These are phyloP conservation scores for Potorous gilbertii DNA, from an alignment of 2,797 vertebrate genomes.

Conservation along the genomic window DNA sequence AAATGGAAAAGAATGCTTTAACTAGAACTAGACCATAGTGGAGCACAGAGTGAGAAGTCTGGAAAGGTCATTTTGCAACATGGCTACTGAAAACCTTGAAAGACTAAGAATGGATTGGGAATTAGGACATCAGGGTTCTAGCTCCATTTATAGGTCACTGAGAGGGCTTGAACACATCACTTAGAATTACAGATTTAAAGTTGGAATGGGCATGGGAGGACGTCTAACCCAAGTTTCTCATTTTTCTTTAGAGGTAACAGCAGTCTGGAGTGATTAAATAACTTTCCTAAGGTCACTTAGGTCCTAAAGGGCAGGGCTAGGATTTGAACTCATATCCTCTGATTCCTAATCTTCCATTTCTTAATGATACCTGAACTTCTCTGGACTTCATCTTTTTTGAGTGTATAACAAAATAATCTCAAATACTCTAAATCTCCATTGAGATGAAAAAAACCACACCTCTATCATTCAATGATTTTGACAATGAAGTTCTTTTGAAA, in stretches of 20 bases:
- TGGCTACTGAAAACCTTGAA: background rate
- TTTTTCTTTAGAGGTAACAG: background rate
- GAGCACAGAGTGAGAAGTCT: background rate
- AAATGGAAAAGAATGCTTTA: background rate
- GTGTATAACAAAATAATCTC: background rate
- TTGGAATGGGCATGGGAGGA: background rate
- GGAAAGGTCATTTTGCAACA: background rate
- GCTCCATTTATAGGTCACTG: background rate
- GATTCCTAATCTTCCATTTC: background rate
- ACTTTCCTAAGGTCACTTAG: background rate
- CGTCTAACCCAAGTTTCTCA: background rate
- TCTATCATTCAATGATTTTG: background rate
- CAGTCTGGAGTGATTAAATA: background rate
- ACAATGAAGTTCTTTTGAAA: background rate
- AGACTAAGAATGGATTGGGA: background rate
- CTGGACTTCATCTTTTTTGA: background rate
- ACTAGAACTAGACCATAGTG: background rate
- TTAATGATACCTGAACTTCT: background rate
- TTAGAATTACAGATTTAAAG: background rate
- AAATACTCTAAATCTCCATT: background rate
- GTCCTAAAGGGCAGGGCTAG: background rate
- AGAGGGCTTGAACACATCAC: background rate
- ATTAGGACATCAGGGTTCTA: background rate
- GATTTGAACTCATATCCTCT: background rate
- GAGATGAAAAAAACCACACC: background rate